Evolutionary conservation across 2,888 invertebrate species (phyloP).

Genomic region (Agriotes lineatus): DNA sequence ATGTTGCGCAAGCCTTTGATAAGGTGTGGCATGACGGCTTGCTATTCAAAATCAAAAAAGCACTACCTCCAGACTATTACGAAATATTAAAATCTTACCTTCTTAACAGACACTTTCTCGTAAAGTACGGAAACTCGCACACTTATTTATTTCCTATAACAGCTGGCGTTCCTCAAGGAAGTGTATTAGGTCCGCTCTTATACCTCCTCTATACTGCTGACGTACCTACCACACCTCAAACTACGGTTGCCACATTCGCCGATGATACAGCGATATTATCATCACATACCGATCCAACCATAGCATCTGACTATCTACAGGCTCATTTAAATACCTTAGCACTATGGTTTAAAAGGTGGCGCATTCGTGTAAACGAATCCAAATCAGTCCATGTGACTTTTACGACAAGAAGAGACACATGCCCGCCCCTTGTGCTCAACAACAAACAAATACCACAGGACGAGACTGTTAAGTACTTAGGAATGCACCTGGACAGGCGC

Average conservation of each 20-base stretch:
- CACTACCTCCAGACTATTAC: constrained; percentile 1
- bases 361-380: neutral
- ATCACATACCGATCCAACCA: neutral
- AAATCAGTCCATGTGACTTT: constrained; percentile 7
- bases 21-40: constrained; percentile 4
- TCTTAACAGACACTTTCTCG: constrained; percentile 5
- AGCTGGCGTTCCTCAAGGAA: constrained; percentile 45
- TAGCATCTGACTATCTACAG: neutral
- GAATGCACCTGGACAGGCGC: constrained; percentile 1
- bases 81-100: constrained; percentile 39
- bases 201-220: constrained; percentile 44
- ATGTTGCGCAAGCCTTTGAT: constrained; percentile 10
- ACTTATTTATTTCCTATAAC: constrained; percentile 21
- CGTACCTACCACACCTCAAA: constrained; percentile 33
- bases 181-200: constrained; percentile 44
- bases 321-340: constrained; percentile 15
- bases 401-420: constrained; percentile 1
- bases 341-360: constrained; percentile 6
- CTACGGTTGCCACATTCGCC: neutral
- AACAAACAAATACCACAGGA: neutral
- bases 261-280: constrained; percentile 4
- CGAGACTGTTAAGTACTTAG: constrained; percentile 4
- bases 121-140: neutral
- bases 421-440: neutral
- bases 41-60: neutral